Conservation (phyloP, 2,888 invertebrate genomes). For the Scaeva pyrastri region DNA sequence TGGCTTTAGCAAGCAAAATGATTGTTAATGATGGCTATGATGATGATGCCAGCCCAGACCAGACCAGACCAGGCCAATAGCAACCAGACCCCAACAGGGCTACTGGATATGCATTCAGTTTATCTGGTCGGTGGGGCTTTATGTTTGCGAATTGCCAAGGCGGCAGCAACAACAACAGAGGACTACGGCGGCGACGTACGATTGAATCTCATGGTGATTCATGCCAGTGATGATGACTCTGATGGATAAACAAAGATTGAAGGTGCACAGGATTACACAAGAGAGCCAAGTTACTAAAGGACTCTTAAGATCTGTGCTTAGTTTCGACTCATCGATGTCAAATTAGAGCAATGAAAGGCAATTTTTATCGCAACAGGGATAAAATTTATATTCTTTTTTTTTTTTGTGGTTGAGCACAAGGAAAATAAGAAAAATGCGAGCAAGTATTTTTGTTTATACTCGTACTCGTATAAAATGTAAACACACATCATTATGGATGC, state of each 20-base stretch:
- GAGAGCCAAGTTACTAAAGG: neutral
- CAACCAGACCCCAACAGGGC: slow-evolving; percentile 28
- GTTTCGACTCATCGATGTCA: slow-evolving; percentile 69
- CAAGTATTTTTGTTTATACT: slow-evolving; percentile 50
- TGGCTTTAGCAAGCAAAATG: slow-evolving; percentile 28
- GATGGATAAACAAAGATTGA: slow-evolving; percentile 53
- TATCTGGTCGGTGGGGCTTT: neutral
- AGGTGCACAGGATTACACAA: slow-evolving; percentile 9
- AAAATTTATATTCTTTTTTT: neutral
- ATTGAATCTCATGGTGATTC: slow-evolving; percentile 64
- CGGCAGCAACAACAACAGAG: neutral
- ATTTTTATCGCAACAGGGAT: slow-evolving; percentile 59
- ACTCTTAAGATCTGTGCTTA: slow-evolving; percentile 54
- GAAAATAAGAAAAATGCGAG: neutral
- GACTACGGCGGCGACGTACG: slow-evolving; percentile 24
- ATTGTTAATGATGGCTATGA: slow-evolving; percentile 52
- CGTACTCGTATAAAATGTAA: slow-evolving; percentile 35
- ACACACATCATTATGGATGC: slow-evolving; percentile 29
- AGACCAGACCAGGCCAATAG: slow-evolving; percentile 29
- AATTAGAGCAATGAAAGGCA: slow-evolving; percentile 67
- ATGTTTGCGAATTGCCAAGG: slow-evolving; percentile 47
- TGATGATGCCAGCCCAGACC: slow-evolving; percentile 43
- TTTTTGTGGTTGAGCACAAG: slow-evolving; percentile 26
- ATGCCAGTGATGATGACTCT: slow-evolving; percentile 60
- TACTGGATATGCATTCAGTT: slow-evolving; percentile 35